phyloP scores from a whole-genome alignment of 2,797 vertebrate genomes.

The Cirrhinus mrigala region DNA sequence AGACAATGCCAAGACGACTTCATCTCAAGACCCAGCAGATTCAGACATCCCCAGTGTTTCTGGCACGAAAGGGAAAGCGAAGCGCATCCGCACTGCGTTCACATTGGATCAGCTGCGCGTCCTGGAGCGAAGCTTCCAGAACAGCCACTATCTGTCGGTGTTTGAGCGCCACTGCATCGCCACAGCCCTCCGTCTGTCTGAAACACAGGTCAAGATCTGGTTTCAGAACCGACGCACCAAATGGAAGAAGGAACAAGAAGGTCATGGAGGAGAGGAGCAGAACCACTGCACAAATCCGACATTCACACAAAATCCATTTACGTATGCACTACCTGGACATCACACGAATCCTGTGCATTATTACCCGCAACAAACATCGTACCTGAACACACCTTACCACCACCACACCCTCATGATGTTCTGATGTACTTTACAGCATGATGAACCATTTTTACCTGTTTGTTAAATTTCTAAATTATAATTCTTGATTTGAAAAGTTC shows the following conservation, averaged over 20 bases:
- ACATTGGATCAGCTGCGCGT: slow-evolving; percentile 76
- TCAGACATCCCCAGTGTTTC: background rate
- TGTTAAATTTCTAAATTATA: background rate
- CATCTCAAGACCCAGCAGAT: background rate
- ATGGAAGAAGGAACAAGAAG: slow-evolving; percentile 80
- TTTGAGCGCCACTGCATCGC: slow-evolving; percentile 78
- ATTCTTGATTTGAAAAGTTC: background rate
- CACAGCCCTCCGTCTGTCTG: slow-evolving; percentile 72
- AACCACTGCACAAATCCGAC: slow-evolving; percentile 35
- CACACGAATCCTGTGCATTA: slow-evolving; percentile 57
- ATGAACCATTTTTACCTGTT: background rate
- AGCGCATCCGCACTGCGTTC: slow-evolving; percentile 80
- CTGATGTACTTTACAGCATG: slow-evolving; percentile 6
- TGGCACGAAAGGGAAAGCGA: slow-evolving; percentile 51
- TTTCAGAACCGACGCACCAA: slow-evolving; percentile 84
- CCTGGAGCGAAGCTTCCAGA: slow-evolving; percentile 78
- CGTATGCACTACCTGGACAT: slow-evolving; percentile 53
- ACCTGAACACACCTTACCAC: slow-evolving; percentile 37
- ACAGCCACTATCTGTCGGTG: slow-evolving; percentile 80
- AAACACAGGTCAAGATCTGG: slow-evolving; percentile 86
- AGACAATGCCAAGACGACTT: background rate
- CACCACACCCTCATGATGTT: slow-evolving; percentile 50
- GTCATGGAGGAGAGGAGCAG: slow-evolving; percentile 56
- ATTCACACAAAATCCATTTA: slow-evolving; percentile 13
- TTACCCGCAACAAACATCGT: slow-evolving; percentile 55